Percentiles rank a stretch among this genome's conserved stretches.
Evolutionary conservation across 1,140 invertebrate species (phyloP).

Genomic region (Agrypnia vestita): DNA sequence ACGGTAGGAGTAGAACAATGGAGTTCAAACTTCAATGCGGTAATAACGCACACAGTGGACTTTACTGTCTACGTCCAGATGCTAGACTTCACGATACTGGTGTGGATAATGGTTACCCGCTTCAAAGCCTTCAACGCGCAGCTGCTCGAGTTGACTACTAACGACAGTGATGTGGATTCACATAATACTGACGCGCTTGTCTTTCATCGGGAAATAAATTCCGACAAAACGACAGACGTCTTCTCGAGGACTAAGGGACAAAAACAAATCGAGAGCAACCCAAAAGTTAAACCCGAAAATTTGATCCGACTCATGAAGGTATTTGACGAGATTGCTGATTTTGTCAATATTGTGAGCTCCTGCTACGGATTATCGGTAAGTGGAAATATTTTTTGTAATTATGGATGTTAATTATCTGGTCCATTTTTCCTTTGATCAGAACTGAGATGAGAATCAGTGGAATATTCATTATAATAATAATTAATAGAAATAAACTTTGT

Average conservation of each 20-base stretch:
- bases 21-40: background rate
- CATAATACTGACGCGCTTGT: background rate
- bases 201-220: background rate
- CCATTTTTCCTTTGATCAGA: too few species aligned
- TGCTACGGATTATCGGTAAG: constrained; percentile 54
- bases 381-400: background rate
- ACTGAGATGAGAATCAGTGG: too few species aligned
- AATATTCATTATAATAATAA: too few species aligned
- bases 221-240: background rate
- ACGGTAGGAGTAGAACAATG: constrained; percentile 29
- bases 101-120: constrained; percentile 51
- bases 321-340: constrained; percentile 53
- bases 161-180: constrained; percentile 9
- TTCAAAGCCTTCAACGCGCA: constrained; percentile 53
- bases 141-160: constrained; percentile 25
- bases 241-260: background rate
- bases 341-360: constrained; percentile 50
- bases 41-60: constrained; percentile 31
- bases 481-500: too few species aligned
- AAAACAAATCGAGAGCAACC: background rate
- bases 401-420: too few species aligned
- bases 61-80: constrained; percentile 28
- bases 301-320: constrained; percentile 52
- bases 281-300: constrained; percentile 24
- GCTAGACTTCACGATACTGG: constrained; percentile 46